Conservation (phyloP, 2,113 vertebrate species). For the Zosterops lateralis region DNA sequence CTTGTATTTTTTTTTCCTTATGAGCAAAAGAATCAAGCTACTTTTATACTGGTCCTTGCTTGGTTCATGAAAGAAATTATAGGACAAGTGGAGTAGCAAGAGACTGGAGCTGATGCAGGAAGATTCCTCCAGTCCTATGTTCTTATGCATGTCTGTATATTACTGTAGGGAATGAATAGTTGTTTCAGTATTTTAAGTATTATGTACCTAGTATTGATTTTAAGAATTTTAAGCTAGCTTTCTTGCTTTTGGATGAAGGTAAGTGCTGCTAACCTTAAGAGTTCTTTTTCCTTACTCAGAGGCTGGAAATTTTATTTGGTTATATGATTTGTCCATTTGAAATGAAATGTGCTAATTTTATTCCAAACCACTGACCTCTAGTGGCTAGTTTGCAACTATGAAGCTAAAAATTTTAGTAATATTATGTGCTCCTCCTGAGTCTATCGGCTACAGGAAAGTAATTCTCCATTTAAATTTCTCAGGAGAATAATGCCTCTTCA, state of each 20-base stretch:
- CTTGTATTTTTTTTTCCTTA: neutral
- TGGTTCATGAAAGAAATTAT: neutral
- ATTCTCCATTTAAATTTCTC: neutral
- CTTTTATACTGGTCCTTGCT: neutral
- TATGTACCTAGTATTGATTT: neutral
- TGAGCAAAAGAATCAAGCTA: neutral
- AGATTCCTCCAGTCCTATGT: neutral
- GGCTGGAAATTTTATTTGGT: neutral
- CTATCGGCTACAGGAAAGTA: neutral
- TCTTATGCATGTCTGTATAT: neutral
- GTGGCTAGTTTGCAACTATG: neutral
- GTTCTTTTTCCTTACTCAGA: neutral
- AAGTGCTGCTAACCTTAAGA: neutral
- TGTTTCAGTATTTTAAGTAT: neutral
- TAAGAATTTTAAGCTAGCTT: neutral
- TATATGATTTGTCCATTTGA: neutral
- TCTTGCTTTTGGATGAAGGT: neutral
- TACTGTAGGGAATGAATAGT: neutral
- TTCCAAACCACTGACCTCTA: conserved; percentile 37
- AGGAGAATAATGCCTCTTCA: neutral
- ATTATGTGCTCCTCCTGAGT: neutral
- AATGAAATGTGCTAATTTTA: neutral
- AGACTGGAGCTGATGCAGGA: neutral
- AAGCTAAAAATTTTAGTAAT: neutral
- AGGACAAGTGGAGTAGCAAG: neutral